Conservation (phyloP, 2,888 invertebrate species). For the Trissolcus japonicus region DNA sequence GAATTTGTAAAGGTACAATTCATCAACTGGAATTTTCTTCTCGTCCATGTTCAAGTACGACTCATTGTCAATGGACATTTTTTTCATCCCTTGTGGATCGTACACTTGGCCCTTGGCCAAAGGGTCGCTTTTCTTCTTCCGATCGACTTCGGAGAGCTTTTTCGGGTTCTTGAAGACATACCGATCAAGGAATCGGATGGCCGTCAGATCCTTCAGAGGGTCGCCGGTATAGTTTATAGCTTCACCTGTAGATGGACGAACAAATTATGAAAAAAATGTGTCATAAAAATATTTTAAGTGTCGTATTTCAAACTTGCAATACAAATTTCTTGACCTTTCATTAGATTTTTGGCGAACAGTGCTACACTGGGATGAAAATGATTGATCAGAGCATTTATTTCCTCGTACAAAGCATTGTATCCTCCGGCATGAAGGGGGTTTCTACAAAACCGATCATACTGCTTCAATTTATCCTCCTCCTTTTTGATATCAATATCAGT, state of each 20-base stretch:
- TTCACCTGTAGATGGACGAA: slow-evolving; percentile 77
- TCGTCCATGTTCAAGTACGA: slow-evolving; percentile 83
- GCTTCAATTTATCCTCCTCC: slow-evolving; percentile 67
- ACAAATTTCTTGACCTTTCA: slow-evolving; percentile 79
- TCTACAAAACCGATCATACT: slow-evolving; percentile 84
- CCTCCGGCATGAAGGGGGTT: slow-evolving; percentile 93
- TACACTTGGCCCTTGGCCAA: slow-evolving; percentile 84
- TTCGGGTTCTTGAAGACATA: slow-evolving; percentile 97
- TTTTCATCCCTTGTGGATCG: slow-evolving; percentile 82
- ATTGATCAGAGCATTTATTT: slow-evolving; percentile 83
- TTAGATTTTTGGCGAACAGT: slow-evolving; percentile 88
- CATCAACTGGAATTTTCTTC: slow-evolving; percentile 91
- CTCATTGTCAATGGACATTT: slow-evolving; percentile 85
- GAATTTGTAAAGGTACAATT: slow-evolving; percentile 87
- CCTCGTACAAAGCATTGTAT: slow-evolving; percentile 83
- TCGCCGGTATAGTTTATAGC: slow-evolving; percentile 92
- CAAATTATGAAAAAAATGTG: neutral
- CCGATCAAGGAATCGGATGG: slow-evolving; percentile 93
- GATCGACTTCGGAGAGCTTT: slow-evolving; percentile 78
- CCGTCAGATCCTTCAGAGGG: slow-evolving; percentile 93
- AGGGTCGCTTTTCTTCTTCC: slow-evolving; percentile 80
- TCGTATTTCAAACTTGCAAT: too few species aligned
- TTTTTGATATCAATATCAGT: slow-evolving; percentile 58
- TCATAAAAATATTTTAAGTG: too few species aligned
- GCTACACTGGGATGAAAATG: slow-evolving; percentile 96